phyloP scores from a whole-genome alignment of 2,797 vertebrate species.

The Miichthys miiuy region DNA sequence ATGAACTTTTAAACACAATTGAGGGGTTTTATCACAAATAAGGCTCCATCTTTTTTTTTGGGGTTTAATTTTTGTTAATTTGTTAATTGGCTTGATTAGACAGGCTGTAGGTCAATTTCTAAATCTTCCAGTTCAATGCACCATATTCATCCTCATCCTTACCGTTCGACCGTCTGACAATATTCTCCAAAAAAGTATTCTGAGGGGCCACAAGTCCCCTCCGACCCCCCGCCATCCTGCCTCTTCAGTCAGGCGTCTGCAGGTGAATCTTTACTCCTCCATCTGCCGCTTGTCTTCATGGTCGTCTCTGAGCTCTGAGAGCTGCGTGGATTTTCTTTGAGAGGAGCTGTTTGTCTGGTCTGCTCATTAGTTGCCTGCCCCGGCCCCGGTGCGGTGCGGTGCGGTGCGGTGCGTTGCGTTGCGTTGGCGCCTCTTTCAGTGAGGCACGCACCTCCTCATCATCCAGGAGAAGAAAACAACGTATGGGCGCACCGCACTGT shows the following conservation, averaged over 20 bases:
- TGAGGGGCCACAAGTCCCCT: slow-evolving; percentile 98
- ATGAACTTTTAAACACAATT: slow-evolving; percentile 10
- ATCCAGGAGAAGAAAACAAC: slow-evolving; percentile 69
- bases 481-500: slow-evolving; percentile 32
- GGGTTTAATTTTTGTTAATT: slow-evolving; percentile 5
- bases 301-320: slow-evolving; percentile 39
- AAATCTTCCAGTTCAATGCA: background rate
- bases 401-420: slow-evolving; percentile 23
- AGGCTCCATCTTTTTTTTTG: background rate
- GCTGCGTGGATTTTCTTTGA: slow-evolving; percentile 36
- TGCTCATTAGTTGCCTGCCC: slow-evolving; percentile 52
- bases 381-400: slow-evolving; percentile 38
- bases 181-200: slow-evolving; percentile 99
- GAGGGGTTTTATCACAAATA: background rate
- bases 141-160: slow-evolving; percentile 67
- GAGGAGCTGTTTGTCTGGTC: slow-evolving; percentile 40
- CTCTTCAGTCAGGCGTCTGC: slow-evolving; percentile 81
- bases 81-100: slow-evolving; percentile 3
- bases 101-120: background rate
- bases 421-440: slow-evolving; percentile 68
- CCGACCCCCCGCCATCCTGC: slow-evolving; percentile 93
- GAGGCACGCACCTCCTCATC: slow-evolving; percentile 70
- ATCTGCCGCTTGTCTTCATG: slow-evolving; percentile 72
- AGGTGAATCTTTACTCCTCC: slow-evolving; percentile 59
- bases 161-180: slow-evolving; percentile 97